These are phyloP conservation scores for Pogonocichla stellata DNA, from an alignment of 2,113 vertebrate species.

Conservation along the genomic window DNA sequence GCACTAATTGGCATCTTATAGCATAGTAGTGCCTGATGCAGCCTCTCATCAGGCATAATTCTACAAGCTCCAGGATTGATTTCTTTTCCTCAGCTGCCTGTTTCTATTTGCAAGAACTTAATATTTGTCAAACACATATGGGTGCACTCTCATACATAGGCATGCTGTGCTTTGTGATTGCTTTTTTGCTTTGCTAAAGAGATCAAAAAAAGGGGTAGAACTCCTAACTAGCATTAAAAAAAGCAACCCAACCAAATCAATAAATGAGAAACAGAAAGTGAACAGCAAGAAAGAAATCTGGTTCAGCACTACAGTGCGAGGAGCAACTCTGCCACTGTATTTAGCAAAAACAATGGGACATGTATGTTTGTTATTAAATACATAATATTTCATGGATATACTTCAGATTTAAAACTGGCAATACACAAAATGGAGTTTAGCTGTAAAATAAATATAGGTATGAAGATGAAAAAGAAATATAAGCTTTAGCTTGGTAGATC, in stretches of 20 bases:
- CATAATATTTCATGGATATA: background rate
- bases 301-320: background rate
- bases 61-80: accelerated
- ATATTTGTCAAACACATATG: background rate
- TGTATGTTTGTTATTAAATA: background rate
- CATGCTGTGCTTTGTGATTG: background rate
- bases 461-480: background rate
- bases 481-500: background rate
- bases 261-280: background rate
- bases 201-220: background rate
- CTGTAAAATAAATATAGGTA: background rate
- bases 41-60: background rate
- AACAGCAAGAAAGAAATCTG: background rate
- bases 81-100: background rate
- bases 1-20: background rate
- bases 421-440: background rate
- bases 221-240: background rate
- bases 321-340: background rate
- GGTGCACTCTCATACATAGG: background rate
- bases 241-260: background rate
- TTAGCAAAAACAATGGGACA: background rate
- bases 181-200: background rate
- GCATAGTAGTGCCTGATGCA: background rate
- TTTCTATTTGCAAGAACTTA: background rate
- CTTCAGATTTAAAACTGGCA: background rate